Base-by-base conservation (phyloP, 1,140 invertebrate genomes). In the Calycopis cecrops region DNA sequence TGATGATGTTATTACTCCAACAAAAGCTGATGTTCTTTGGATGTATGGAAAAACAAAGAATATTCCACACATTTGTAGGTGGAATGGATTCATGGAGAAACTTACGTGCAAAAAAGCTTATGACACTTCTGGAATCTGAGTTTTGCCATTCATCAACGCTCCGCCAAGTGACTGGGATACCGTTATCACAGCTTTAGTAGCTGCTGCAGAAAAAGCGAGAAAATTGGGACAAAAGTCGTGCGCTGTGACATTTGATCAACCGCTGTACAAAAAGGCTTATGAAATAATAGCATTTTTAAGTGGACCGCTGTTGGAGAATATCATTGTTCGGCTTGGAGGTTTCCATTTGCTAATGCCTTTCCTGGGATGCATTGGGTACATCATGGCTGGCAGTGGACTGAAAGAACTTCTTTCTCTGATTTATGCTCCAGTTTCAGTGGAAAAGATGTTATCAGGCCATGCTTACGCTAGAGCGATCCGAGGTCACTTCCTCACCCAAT, bases 301-400 rank as follows among this genome's bases (percentile, higher is more conserved):
- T n/a, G n/a, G n/a, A n/a, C n/a, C n/a, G n/a, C n/a, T n/a, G n/a
- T n/a, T n/a, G n/a, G n/a, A n/a, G n/a, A n/a, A n/a, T n/a, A n/a
- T n/a, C n/a, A n/a, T n/a, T n/a, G n/a, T n/a, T n/a, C n/a, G n/a
- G n/a, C n/a, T n/a, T n/a, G n/a, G n/a, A n/a, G 48, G 48, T 7
- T 55, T 55, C 21, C 52, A 55, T 35, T 9, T n/a, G 10, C 34
- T 55, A 4, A 55, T 55, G 37, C 47, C 52, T n/a, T 55, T 12
- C 52, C 17, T 55, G 33, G 52, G 52, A 34, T 10, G 38, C 8
- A 55, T 55, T 47, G 52, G 52, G 12, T 44, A 47, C 35, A 55
- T 44, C 10, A 55, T 55, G 52, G 17, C 38, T 35, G 52, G 42
- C 11, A 55, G 52, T 55, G 48, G 48, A 12, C n/a, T 49, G 10